Evolutionary conservation across 1,140 invertebrate species (phyloP).

Genomic region (Cotesia vestalis): DNA sequence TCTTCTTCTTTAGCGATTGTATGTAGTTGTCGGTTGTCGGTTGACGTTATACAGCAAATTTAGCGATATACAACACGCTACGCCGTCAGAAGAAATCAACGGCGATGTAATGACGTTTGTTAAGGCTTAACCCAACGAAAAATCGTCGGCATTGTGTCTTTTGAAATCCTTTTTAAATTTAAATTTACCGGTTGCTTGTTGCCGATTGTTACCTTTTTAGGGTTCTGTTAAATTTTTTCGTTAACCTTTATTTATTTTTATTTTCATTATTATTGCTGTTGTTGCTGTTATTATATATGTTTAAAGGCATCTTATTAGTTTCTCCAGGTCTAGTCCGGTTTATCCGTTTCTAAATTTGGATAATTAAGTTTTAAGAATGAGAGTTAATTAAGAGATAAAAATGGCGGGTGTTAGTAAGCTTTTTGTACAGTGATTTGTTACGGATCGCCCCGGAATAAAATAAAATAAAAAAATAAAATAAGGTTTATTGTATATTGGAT

Average conservation of each 20-base stretch:
- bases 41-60: no score
- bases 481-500: slow-evolving; percentile 5
- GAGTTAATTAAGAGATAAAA: slow-evolving; percentile 39
- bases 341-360: background rate
- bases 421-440: slow-evolving; percentile 33
- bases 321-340: background rate
- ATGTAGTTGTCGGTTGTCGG: no score
- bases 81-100: no score
- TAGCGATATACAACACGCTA: no score
- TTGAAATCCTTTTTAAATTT: no score
- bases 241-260: background rate
- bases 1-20: no score
- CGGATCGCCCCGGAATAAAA: slow-evolving; percentile 4
- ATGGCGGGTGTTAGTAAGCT: slow-evolving; percentile 17
- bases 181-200: no score
- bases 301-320: no score
- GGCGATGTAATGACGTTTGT: no score
- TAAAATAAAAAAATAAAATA: background rate
- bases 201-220: slow-evolving; percentile 6
- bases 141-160: no score
- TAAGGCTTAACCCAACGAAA: no score
- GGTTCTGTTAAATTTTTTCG: background rate
- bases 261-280: background rate
- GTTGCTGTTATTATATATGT: no score
- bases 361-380: slow-evolving; percentile 14